Percentiles rank a stretch among this genome's conserved stretches.
Conservation (phyloP, 2,113 vertebrate species). For the Pomatostomus ruficeps region DNA sequence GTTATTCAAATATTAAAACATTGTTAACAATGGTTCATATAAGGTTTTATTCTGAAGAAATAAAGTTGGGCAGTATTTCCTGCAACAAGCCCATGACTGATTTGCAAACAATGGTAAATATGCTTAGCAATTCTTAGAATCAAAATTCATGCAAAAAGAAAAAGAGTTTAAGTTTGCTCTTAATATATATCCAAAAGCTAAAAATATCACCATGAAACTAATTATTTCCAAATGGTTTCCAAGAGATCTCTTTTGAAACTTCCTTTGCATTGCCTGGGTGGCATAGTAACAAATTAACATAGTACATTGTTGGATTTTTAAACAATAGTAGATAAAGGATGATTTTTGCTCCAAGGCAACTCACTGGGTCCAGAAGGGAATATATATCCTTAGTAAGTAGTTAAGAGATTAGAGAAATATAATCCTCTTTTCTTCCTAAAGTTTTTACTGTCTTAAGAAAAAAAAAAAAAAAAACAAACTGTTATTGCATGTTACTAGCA, state of each 20-base stretch:
- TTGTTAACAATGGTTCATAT: not conserved
- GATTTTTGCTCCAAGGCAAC: not conserved
- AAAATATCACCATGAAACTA: conserved; percentile 20
- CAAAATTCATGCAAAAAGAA: not conserved
- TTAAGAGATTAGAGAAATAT: not conserved
- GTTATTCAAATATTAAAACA: not conserved
- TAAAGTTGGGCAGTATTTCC: not conserved
- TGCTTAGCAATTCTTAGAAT: not conserved
- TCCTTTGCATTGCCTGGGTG: not conserved
- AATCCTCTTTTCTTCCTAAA: not conserved
- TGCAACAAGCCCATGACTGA: not conserved
- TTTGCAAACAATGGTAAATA: not conserved
- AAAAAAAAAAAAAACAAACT: not conserved
- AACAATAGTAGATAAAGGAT: not conserved
- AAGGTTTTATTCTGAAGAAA: not conserved
- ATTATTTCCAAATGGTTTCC: conserved; percentile 39
- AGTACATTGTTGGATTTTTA: not conserved
- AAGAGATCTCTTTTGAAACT: not conserved
- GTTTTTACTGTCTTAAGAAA: not conserved
- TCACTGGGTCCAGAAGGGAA: not conserved
- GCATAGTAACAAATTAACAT: conserved; percentile 18
- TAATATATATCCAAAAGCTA: not conserved
- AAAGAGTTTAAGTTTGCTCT: not conserved
- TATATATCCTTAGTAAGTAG: not conserved
- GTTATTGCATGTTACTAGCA: not conserved